Evolutionary conservation across 2,888 invertebrate species (phyloP), one percentile per base, ranked within the genome.

Genomic region (Dolomedes plantarius): DNA sequence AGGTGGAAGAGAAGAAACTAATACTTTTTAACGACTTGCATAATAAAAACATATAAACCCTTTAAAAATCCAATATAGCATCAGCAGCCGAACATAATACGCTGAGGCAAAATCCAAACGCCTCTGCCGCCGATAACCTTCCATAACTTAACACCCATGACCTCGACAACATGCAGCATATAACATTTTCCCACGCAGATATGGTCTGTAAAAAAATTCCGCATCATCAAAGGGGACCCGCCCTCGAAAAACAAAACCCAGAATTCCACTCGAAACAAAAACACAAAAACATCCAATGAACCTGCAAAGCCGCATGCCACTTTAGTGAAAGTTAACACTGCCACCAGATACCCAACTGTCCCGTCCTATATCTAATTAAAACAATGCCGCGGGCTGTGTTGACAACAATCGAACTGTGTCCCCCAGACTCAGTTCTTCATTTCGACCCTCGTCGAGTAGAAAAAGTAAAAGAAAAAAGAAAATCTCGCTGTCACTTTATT

Each of bases 381-480:
- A 77, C 83, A 77, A 36, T 39, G 77, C 83, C 83, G 23, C 29
- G n/a, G 83, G 83, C 77, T 77, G 56, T 77, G 41, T 77, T 73
- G 77, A 83, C 77, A 83, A 83, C 83, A 83, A 83, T 77, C 77
- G 83, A 72, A 73, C 77, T 29, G 64, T 65, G 82, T 77, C 32
- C 41, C 83, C 72, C 50, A 76, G 64, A 46, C 64, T 71, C 67
- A 39, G 72, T 77, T 72, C 77, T 50, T 65, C 82, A 76, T 46
- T 62, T 67, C 31, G 36, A 39, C 71, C 39, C 36, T 68, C n/a
- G 79, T 36, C 27, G 41, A 41, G 19, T n/a, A n/a, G n/a, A n/a
- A n/a, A n/a, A n/a, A n/a, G n/a, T n/a, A 67, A 67, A 28, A 67
- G 32, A 67, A 67, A 67, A 67, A 9, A n/a, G 32, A 67, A 67